A percentile compares a stretch with the other conserved stretches of the same genome.
Evolutionary conservation across 2,113 vertebrate species (phyloP).

Genomic region (Oryzias javanicus): DNA sequence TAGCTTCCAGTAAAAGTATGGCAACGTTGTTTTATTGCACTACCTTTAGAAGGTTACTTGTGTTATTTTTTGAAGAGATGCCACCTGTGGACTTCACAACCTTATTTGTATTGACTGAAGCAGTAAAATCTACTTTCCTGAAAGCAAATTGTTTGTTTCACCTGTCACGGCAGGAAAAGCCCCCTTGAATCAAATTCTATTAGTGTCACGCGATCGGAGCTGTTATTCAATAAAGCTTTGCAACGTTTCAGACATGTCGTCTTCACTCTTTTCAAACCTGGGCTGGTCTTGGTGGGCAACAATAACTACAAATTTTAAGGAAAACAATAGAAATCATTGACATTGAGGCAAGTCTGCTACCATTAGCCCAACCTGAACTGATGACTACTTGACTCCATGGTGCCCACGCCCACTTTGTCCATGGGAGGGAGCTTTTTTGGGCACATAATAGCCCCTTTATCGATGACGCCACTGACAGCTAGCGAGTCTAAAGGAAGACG

Average conservation of each 20-base stretch:
- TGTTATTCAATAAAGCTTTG: too few relatives aligned
- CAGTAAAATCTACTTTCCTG: not conserved
- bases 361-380: not conserved
- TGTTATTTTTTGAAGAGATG: not conserved
- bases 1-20: too few relatives aligned
- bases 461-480: slow-evolving; percentile 60
- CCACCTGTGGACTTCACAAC: not conserved
- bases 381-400: slow-evolving; percentile 49
- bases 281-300: too few relatives aligned
- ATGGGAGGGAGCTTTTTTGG: slow-evolving; percentile 67
- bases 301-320: too few relatives aligned
- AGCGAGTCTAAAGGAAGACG: slow-evolving; percentile 55
- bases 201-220: not conserved
- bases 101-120: slow-evolving; percentile 4
- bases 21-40: too few relatives aligned
- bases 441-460: slow-evolving; percentile 56
- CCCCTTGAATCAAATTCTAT: not conserved
- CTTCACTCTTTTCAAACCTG: too few relatives aligned
- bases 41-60: not conserved
- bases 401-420: slow-evolving; percentile 38
- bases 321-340: too few relatives aligned
- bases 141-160: not conserved
- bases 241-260: too few relatives aligned
- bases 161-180: not conserved
- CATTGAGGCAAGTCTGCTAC: too few relatives aligned